phyloP scores from a whole-genome alignment of 2,888 invertebrate genomes.

The Melieria crassipennis region DNA sequence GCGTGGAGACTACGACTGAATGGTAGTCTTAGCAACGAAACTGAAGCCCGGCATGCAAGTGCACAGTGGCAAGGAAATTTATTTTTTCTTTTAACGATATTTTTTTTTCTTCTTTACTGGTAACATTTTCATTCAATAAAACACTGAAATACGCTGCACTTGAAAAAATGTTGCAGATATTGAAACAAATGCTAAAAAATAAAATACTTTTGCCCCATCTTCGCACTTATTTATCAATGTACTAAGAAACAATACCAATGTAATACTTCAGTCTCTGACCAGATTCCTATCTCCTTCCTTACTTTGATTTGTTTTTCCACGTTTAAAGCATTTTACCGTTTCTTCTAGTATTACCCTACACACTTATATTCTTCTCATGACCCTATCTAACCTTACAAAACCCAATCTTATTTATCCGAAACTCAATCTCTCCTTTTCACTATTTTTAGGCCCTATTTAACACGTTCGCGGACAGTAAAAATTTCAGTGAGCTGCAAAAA shows the following conservation, averaged over 20 bases:
- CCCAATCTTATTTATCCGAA: too few species aligned
- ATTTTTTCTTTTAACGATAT: not conserved
- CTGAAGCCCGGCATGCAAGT: constrained; percentile 4
- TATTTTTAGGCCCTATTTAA: too few species aligned
- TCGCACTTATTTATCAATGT: not conserved
- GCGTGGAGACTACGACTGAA: not conserved
- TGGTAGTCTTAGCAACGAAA: constrained; percentile 10
- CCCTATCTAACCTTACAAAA: too few species aligned
- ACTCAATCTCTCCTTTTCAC: too few species aligned
- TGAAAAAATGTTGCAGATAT: not conserved
- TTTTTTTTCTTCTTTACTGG: not conserved
- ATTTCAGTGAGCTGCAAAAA: too few species aligned
- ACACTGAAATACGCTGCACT: not conserved
- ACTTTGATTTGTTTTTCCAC: not conserved
- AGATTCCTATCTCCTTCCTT: not conserved
- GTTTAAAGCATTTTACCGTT: not conserved
- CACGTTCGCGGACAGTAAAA: too few species aligned
- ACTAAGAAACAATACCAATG: not conserved
- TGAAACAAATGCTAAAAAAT: too few species aligned
- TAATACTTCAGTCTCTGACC: not conserved
- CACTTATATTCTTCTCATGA: too few species aligned
- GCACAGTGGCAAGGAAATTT: constrained; percentile 3
- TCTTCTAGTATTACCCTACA: not conserved
- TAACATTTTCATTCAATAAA: constrained; percentile 30
- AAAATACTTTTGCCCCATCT: too few species aligned